These are phyloP conservation scores for Ammospiza caudacuta DNA, from an alignment of 2,113 vertebrate species.

Conservation along the genomic window DNA sequence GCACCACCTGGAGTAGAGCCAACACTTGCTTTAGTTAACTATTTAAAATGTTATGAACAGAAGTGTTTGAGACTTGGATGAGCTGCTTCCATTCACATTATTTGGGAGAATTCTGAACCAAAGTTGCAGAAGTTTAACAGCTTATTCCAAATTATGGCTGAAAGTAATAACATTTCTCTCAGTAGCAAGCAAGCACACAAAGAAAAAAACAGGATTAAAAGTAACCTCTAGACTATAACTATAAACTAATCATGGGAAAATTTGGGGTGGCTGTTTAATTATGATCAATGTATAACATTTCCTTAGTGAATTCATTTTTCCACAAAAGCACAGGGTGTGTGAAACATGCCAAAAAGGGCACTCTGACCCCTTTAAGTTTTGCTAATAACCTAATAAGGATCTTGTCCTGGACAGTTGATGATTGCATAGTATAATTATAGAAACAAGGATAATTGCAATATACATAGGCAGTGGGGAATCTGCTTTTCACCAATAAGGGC, in stretches of 20 bases:
- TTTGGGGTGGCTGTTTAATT: constrained; percentile 50
- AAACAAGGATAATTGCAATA: constrained; percentile 58
- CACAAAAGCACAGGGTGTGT: constrained; percentile 15
- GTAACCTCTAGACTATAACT: background rate
- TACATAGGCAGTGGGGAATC: background rate
- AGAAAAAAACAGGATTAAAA: background rate
- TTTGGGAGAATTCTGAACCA: background rate
- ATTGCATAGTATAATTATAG: constrained; percentile 75
- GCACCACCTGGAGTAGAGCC: background rate
- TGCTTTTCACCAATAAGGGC: background rate
- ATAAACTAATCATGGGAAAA: constrained; percentile 27
- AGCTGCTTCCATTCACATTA: background rate
- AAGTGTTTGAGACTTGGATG: background rate
- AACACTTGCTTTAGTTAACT: background rate
- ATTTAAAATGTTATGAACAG: background rate
- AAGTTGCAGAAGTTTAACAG: background rate
- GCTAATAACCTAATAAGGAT: constrained; percentile 77
- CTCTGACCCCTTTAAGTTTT: constrained; percentile 73
- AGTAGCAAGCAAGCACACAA: background rate
- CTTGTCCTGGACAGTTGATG: constrained; percentile 59
- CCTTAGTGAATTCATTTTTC: constrained; percentile 71
- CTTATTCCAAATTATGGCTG: background rate
- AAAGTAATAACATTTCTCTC: background rate
- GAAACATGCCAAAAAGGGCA: constrained; percentile 71
- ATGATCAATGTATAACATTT: constrained; percentile 16